phyloP scores from a whole-genome alignment of 1,140 invertebrate species.

The Lucilia cuprina region DNA sequence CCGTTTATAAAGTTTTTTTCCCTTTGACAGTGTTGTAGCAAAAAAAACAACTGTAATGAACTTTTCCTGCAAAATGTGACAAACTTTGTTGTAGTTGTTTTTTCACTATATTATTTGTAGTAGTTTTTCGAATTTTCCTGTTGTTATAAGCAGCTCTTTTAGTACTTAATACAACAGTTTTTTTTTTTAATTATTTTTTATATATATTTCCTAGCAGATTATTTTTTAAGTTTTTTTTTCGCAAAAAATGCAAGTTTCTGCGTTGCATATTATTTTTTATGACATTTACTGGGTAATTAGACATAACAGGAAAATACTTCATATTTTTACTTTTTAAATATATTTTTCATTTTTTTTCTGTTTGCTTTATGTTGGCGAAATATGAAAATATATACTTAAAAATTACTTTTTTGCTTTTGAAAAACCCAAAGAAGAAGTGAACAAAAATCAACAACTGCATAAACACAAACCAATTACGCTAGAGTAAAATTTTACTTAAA shows the following conservation, averaged over 20 bases:
- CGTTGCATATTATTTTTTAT: conserved; percentile 11
- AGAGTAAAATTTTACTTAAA: neutral
- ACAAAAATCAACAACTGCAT: neutral
- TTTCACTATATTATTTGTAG: neutral
- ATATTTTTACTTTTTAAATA: neutral
- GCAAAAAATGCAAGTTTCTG: neutral
- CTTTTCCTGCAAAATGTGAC: neutral
- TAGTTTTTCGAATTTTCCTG: neutral
- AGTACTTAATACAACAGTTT: neutral
- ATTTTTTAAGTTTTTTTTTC: neutral
- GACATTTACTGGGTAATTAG: conserved; percentile 32
- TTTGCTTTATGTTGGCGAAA: neutral
- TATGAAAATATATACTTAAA: neutral
- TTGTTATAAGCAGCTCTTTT: neutral
- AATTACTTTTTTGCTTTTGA: neutral
- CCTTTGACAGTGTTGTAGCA: neutral
- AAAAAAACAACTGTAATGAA: neutral
- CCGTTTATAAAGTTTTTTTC: neutral
- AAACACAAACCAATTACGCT: neutral
- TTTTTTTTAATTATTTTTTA: neutral
- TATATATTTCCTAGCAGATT: neutral
- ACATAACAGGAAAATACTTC: conserved; percentile 2
- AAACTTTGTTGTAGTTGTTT: neutral
- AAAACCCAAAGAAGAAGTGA: neutral
- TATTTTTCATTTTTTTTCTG: neutral